Base-by-base conservation (phyloP, 2,888 invertebrate genomes). In the Sinodicranocentrus sp. region DNA sequence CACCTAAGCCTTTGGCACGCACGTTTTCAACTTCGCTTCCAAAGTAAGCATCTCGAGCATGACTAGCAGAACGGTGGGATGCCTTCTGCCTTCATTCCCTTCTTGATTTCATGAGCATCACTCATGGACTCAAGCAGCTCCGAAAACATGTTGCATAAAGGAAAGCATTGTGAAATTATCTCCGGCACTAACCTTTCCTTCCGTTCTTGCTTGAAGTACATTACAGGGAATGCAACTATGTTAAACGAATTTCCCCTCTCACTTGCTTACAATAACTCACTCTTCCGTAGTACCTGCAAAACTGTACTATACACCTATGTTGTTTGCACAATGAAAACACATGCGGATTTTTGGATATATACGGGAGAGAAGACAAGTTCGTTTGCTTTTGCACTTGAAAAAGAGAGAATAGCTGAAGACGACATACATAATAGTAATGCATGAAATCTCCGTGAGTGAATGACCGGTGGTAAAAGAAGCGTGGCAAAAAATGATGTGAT, bases 111-210 rank as follows among this genome's bases (percentile, higher is more conserved):
- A 39, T 8, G 13, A 8, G 39, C 13, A 39, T 8, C 5, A 8
- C 5, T 8, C 6, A 39, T 39, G 13, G 39, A 5, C 5, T 39
- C 6, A 39, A 39, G 13, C 39, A 39, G 39, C 39, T 39, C n/a
- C n/a, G n/a, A n/a, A 39, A 8, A 39, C 5, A 13, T 2, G 1
- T 52, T 2, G 15, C 52, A 52, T 15, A 17, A 52, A 54, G 13
- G 6, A 21, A 57, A 25, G 10, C 15, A 57, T 19, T 15, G 57
- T n/a, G n/a, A n/a, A 57, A 57, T 57, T 25, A 57, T 57, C 52
- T 52, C 68, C 68, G 68, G 25, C 48, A 68, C 68, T 68, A 68
- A 68, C 68, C 68, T 68, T 68, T 68, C 68, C 68, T 68, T 68
- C 39, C 28, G 63, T 19, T 33, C n/a, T 57, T 57, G 5, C 3